phyloP scores from a whole-genome alignment of 2,113 vertebrate genomes.

The Perognathus longimembris region DNA sequence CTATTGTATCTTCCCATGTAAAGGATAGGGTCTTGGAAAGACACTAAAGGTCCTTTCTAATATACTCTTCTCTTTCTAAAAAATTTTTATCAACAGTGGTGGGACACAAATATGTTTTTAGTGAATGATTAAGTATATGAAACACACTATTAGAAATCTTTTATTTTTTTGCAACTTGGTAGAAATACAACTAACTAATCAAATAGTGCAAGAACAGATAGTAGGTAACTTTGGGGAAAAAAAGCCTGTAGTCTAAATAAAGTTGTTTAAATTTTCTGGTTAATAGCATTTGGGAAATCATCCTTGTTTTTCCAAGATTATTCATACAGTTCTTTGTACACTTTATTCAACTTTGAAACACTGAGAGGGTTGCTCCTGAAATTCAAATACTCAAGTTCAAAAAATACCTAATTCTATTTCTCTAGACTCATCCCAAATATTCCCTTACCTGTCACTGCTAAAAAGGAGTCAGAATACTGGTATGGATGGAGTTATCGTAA shows the following conservation, averaged over 20 bases:
- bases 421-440: not conserved
- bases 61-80: conserved; percentile 30
- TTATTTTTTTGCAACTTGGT: not conserved
- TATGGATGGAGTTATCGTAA: not conserved
- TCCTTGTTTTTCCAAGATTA: not conserved
- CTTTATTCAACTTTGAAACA: conserved; percentile 10
- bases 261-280: not conserved
- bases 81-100: not conserved
- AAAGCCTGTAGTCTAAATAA: not conserved
- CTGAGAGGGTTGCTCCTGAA: not conserved
- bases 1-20: not conserved
- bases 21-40: not conserved
- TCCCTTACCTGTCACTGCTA: not conserved
- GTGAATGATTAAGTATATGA: too few relatives aligned
- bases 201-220: not conserved
- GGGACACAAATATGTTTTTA: not conserved
- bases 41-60: conserved; percentile 3
- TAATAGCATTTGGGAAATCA: not conserved
- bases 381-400: conserved; percentile 34
- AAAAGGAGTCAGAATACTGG: not conserved
- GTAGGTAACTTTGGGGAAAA: not conserved
- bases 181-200: not conserved
- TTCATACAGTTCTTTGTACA: not conserved
- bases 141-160: too few relatives aligned
- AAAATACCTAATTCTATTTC: not conserved